A percentile compares a stretch with the other conserved stretches of the same genome.
phyloP scores from a whole-genome alignment of 2,797 vertebrate genomes.

The Dicrostonyx torquatus region DNA sequence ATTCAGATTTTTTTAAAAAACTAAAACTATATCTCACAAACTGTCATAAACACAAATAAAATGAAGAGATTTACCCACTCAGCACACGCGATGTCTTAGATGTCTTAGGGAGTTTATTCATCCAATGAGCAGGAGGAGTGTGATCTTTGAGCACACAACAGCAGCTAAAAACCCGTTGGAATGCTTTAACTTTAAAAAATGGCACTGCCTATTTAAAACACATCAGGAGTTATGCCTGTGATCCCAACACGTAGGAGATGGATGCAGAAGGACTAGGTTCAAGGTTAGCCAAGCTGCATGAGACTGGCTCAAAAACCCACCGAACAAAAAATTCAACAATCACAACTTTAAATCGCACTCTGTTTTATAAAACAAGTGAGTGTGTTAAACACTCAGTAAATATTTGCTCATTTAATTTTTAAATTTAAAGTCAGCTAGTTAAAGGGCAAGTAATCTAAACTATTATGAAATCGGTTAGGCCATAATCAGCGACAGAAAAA shows the following conservation, averaged over 20 bases:
- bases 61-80: not conserved
- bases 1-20: not conserved
- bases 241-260: not conserved
- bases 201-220: not conserved
- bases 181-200: conserved; percentile 9
- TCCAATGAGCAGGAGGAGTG: not conserved
- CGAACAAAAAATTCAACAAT: not conserved
- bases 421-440: conserved; percentile 35
- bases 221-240: not conserved
- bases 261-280: not conserved
- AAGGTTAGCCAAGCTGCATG: not conserved
- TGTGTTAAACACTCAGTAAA: conserved; percentile 9
- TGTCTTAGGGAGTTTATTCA: conserved; percentile 13
- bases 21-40: conserved; percentile 44
- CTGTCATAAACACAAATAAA: conserved; percentile 3
- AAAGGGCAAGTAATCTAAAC: conserved; percentile 40
- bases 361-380: conserved; percentile 36
- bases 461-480: conserved; percentile 5
- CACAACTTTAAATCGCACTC: conserved; percentile 34
- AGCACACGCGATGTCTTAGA: not conserved
- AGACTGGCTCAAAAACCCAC: not conserved
- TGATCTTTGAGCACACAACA: not conserved
- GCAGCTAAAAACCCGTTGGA: not conserved
- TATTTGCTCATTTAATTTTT: conserved; percentile 29
- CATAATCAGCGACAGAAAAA: conserved; percentile 30